Percentiles rank a stretch among this genome's conserved stretches.
Conservation (phyloP, 2,113 vertebrate genomes). For the Hassar affinis region DNA sequence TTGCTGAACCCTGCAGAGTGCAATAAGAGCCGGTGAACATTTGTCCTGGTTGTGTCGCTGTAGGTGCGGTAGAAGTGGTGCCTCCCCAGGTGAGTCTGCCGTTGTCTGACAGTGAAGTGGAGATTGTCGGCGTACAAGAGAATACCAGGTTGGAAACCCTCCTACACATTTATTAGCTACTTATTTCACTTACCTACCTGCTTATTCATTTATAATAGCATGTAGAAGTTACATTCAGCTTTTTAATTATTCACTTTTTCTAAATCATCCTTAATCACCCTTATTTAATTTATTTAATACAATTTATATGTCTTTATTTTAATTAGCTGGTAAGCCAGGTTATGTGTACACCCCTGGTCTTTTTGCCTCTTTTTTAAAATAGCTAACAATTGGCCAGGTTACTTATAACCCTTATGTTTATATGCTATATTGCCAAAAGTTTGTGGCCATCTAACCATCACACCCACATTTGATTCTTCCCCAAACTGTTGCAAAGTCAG, state of each 20-base stretch:
- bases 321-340: background rate
- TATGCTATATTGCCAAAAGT: background rate
- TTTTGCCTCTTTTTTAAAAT: background rate
- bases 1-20: background rate
- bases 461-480: background rate
- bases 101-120: conserved; percentile 94
- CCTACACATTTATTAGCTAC: background rate
- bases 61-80: conserved; percentile 81
- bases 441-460: background rate
- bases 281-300: background rate
- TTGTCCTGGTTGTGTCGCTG: conserved; percentile 56
- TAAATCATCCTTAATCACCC: too few relatives aligned
- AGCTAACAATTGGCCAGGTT: background rate
- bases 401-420: background rate
- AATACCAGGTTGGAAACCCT: conserved; percentile 79
- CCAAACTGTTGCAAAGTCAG: background rate
- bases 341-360: background rate
- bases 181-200: background rate
- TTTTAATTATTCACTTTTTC: background rate
- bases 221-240: background rate
- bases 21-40: background rate
- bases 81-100: conserved; percentile 84
- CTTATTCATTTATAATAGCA: background rate
- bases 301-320: background rate
- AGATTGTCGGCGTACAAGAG: conserved; percentile 95